Base-by-base conservation (phyloP, 2,113 vertebrate species). In the Calyptommatus sinebrachiatus region DNA sequence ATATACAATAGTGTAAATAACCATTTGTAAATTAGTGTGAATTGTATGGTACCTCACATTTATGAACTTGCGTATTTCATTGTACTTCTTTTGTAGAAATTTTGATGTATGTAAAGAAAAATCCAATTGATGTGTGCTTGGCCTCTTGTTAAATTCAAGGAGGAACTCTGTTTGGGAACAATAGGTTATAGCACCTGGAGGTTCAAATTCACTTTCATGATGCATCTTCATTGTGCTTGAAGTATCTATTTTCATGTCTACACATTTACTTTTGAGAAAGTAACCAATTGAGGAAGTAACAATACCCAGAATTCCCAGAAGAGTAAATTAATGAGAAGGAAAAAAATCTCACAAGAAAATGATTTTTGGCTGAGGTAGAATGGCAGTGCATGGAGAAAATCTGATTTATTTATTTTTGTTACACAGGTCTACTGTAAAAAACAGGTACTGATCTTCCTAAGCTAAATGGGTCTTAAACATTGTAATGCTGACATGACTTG, bases 1-100 rank as follows among this genome's bases (percentile, higher is more conserved):
- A 95, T 89, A 95, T 94, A 94, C 78, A 91, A 91, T 86, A 89
- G 78, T 96, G 95, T 96, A 95, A 94, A 95, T 95, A 94, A 86
- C 91, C 86, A 90, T 88, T 90, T 95, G 95, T 95, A 94, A 94
- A 95, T 93, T 92, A 93, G 90, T 92, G 94, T 95, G 93, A 91
- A 91, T 92, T 94, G 89, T 93, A 92, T 81, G 90, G 88, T 93
- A 91, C 83, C 90, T 93, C 89, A 86, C 92, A 91, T 89, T 91
- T 94, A 92, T 90, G 87, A 91, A 88, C 81, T 88, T 81, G 88
- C 85, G 90, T 91, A 91, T 93, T 91, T 90, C 90, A 91, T 91
- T 91, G 90, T 90, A 85, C 89, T 92, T 92, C 87, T 83, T 83
- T 91, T 90, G 93, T 88, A 94, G 92, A 90, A 89, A 83, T 87